Evolutionary conservation across 2,888 invertebrate species (phyloP), one percentile per base, ranked within the genome.

Genomic region (Phalera bucephala): DNA sequence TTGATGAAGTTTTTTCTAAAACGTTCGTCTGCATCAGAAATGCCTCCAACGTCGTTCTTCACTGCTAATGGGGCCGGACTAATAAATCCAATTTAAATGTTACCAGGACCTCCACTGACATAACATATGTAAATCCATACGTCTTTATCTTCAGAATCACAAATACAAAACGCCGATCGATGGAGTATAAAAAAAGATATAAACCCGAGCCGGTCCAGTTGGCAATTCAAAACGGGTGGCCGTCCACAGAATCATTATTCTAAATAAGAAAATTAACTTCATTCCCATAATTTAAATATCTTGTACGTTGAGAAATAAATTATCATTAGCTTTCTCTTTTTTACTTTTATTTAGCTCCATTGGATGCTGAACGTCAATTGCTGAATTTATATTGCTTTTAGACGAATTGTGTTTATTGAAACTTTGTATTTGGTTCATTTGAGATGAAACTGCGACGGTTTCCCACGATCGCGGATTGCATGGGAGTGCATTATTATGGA

Each of bases 81-180:
- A 85, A 87, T 87, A 89, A 88, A 87, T 89, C 80, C 87, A 86
- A 88, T 88, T 89, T 87, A 88, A 87, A 88, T 77, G 78, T 81
- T 66, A 61, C 68, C 75, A 71, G 78, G 84, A 78, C 86, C 80
- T 76, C 80, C 80, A 48, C 72, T 85, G 84, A 83, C 80, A 87
- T 84, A 85, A 86, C 87, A 86, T 87, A 89, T 89, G 89, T 88
- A 80, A 87, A 89, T 88, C 64, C 77, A 86, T 87, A 88, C 87
- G 73, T 83, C 85, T 86, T 88, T 88, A 88, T 88, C 88, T 86
- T 81, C 61, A 72, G 78, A 80, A 87, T 88, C 88, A 79, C 80
- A 86, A 82, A 83, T 78, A 75, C 79, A 67, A 64, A 75, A 74
- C 55, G 76, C 71, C 75, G 78, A 79, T 76, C 79, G 75, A 73